A percentile compares a stretch with the other conserved stretches of the same genome.
Evolutionary conservation across 1,140 invertebrate species (phyloP).

Genomic region (Holotrichia oblita): DNA sequence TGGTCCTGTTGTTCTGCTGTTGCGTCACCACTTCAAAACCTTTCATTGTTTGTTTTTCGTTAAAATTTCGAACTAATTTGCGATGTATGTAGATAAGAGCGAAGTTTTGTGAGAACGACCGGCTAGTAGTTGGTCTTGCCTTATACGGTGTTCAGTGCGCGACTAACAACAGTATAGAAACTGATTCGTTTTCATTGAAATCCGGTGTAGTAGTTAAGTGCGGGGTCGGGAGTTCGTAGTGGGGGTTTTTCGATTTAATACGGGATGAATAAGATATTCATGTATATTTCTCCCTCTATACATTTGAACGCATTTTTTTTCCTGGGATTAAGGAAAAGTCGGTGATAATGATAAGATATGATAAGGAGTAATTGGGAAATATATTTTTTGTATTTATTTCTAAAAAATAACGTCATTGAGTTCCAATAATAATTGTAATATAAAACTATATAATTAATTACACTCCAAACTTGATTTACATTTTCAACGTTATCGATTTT

Average conservation of each 20-base stretch:
- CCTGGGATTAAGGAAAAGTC: too few species aligned
- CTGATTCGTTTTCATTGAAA: slow-evolving; percentile 35
- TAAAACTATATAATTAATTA: too few species aligned
- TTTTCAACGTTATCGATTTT: too few species aligned
- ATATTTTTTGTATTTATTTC: too few species aligned
- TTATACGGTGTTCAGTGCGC: slow-evolving; percentile 7
- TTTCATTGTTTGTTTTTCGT: slow-evolving; percentile 39
- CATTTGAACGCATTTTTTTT: background rate
- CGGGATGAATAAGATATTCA: background rate
- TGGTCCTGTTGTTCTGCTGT: background rate
- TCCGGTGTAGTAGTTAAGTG: slow-evolving; percentile 18
- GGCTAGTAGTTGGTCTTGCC: slow-evolving; percentile 5
- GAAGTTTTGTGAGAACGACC: slow-evolving; percentile 30
- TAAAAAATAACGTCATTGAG: too few species aligned
- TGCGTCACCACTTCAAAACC: slow-evolving; percentile 34
- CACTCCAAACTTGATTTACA: too few species aligned
- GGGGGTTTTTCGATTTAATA: background rate
- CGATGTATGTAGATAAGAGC: background rate
- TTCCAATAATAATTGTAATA: too few species aligned
- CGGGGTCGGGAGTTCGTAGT: slow-evolving; percentile 8
- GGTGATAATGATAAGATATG: too few species aligned
- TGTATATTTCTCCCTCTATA: background rate
- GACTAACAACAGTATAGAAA: background rate
- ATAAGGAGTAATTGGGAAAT: too few species aligned
- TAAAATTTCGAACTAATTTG: slow-evolving; percentile 38